A percentile compares a stretch with the other conserved stretches of the same genome.
phyloP scores from a whole-genome alignment of 1,140 invertebrate species.

The Aplysia californica region DNA sequence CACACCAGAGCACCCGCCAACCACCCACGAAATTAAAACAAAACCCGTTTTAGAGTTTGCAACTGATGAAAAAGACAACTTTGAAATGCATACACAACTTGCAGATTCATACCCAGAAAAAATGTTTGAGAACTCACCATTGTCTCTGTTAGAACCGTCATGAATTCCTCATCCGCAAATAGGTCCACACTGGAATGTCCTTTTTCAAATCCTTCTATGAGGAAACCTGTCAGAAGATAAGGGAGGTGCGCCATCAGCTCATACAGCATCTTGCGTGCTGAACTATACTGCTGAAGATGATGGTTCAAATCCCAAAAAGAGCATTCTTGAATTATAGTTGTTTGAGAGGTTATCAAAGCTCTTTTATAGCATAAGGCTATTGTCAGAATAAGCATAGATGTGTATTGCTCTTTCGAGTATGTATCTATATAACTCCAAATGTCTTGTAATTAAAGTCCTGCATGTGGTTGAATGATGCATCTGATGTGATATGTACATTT shows the following conservation, averaged over 20 bases:
- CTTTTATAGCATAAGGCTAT: neutral
- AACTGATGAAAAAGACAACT: no score
- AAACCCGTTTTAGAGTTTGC: no score
- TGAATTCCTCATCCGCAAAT: conserved; percentile 72
- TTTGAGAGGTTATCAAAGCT: no score
- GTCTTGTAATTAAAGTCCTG: neutral
- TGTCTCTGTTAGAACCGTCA: conserved; percentile 72
- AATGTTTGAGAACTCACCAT: conserved; percentile 43
- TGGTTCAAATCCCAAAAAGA: neutral
- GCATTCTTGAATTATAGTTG: neutral
- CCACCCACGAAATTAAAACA: no score
- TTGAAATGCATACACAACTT: neutral
- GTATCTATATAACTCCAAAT: neutral
- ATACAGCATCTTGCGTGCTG: neutral
- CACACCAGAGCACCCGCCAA: no score
- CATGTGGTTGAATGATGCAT: no score
- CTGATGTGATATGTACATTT: no score
- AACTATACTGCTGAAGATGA: neutral
- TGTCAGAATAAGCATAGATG: no score
- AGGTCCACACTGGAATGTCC: conserved; percentile 75
- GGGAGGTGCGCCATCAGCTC: neutral
- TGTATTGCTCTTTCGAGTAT: no score
- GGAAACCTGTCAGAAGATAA: conserved; percentile 71
- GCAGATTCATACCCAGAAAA: neutral
- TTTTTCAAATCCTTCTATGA: conserved; percentile 84